A percentile compares a stretch with the other conserved stretches of the same genome.
Evolutionary conservation across 1,140 invertebrate species (phyloP).

Genomic region (Cotesia typhae): DNA sequence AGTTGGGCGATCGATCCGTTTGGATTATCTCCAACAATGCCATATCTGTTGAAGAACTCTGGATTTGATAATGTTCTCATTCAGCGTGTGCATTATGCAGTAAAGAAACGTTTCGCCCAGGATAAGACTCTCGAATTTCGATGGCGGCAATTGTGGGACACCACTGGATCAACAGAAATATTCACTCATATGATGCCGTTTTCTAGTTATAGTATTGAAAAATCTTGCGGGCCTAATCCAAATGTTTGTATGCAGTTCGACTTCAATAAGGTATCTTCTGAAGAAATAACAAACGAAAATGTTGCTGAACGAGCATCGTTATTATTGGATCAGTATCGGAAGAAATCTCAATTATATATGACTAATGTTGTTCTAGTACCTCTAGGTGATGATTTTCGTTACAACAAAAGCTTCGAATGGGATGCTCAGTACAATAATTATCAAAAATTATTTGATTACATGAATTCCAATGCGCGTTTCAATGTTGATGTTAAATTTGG

Average conservation of each 20-base stretch:
- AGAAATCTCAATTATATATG: constrained; percentile 92
- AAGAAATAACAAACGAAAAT: constrained; percentile 83
- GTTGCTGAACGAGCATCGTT: constrained; percentile 81
- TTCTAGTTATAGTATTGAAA: constrained; percentile 97
- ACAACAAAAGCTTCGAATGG: constrained; percentile 89
- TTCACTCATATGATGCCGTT: constrained; percentile 99
- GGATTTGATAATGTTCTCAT: constrained; percentile 90
- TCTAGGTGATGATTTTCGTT: constrained; percentile 97
- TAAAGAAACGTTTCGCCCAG: constrained; percentile 90
- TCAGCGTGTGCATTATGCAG: constrained; percentile 93
- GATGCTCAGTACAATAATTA: constrained; percentile 94
- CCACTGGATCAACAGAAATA: constrained; percentile 79
- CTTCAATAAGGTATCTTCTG: constrained; percentile 89
- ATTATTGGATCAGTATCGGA: constrained; percentile 94
- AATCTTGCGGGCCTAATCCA: constrained; percentile 97
- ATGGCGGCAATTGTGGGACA: constrained; percentile 96
- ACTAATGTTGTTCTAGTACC: constrained; percentile 90
- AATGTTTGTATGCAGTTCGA: constrained; percentile 98
- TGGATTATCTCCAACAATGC: constrained; percentile 88
- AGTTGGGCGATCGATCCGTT: constrained; percentile 98
- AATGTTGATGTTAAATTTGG: constrained; percentile 93
- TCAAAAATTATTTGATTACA: constrained; percentile 90
- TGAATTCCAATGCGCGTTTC: constrained; percentile 83
- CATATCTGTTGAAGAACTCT: constrained; percentile 84
- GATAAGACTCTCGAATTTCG: constrained; percentile 88